Base-by-base conservation (phyloP, 2,113 vertebrate species). In the Isichthys henryi region DNA sequence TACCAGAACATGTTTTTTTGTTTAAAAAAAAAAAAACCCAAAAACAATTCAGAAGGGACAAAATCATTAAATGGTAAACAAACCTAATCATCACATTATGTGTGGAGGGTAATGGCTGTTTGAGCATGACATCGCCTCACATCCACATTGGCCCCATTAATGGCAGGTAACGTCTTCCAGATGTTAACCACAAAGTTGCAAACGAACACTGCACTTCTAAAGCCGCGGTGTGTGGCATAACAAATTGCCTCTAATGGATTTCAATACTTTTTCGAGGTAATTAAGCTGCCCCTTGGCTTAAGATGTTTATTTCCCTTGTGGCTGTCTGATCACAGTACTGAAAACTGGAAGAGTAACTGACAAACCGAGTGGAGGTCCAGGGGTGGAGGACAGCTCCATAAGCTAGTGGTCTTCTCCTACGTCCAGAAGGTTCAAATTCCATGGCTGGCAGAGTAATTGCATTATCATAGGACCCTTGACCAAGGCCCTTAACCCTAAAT, bases 281-380 rank as follows among this genome's bases (percentile, higher is more conserved):
- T 95, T 93, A 93, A 95, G 92, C 92, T 94, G 93, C 92, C 93
- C 93, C 93, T 93, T 92, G 92, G 90, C 91, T 91, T 92, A 91
- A 91, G 93, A 92, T 92, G 92, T 91, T 88, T 94, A 92, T 94
- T 93, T 93, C 93, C 93, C 4, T 19, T 23, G 92, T 90, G 88
- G 70, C 90, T 90, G 89, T 91, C 92, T 90, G 88, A 90, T 93
- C 92, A 90, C 85, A 27, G 88, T 50, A 92, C 93, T 92, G 92
- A 95, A 94, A 93, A 92, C 92, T 93, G 89, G 91, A 90, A 91
- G 89, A 92, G 94, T 92, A 93, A 93, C 93, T 92, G 92, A 90
- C 50, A 45, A 91, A 92, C 27, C 56, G 0, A 58, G 21, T 58
- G n/a, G n/a, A 31, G 62, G 62, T 27, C 4, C 19, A 31, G 62